Evolutionary conservation across 2,888 invertebrate species (phyloP).

Genomic region (Trilocha varians): DNA sequence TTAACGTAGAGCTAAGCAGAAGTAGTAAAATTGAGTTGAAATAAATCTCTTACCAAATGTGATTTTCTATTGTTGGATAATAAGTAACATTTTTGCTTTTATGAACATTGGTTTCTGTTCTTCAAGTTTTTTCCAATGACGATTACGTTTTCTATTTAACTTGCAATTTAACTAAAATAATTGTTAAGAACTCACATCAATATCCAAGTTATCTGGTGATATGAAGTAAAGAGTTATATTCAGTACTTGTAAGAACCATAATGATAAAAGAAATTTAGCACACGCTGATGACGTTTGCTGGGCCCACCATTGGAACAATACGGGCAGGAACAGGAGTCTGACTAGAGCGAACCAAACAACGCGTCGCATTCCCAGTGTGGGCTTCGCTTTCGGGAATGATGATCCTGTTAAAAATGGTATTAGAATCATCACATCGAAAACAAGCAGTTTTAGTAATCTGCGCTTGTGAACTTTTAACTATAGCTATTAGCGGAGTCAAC

Average conservation of each 20-base stretch:
- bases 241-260: slow-evolving; percentile 83
- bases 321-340: slow-evolving; percentile 87
- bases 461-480: too few relatives aligned
- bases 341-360: slow-evolving; percentile 88
- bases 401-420: slow-evolving; percentile 76
- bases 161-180: neutral
- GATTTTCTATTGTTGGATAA: too few relatives aligned
- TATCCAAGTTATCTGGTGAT: slow-evolving; percentile 48
- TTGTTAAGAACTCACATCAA: slow-evolving; percentile 58
- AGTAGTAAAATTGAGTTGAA: too few relatives aligned
- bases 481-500: too few relatives aligned
- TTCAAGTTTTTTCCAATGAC: too few relatives aligned
- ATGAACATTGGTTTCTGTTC: too few relatives aligned
- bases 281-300: slow-evolving; percentile 87
- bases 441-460: too few relatives aligned
- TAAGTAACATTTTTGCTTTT: too few relatives aligned
- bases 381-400: slow-evolving; percentile 96
- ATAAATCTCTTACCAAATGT: too few relatives aligned
- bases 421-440: neutral
- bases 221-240: slow-evolving; percentile 74
- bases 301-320: slow-evolving; percentile 91
- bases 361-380: slow-evolving; percentile 90
- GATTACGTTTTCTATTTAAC: too few relatives aligned
- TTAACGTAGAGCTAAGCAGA: neutral
- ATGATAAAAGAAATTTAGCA: slow-evolving; percentile 80